A percentile compares a stretch with the other conserved stretches of the same genome.
phyloP scores from a whole-genome alignment of 2,797 vertebrate genomes.

The Pantherophis alleghaniensis region DNA sequence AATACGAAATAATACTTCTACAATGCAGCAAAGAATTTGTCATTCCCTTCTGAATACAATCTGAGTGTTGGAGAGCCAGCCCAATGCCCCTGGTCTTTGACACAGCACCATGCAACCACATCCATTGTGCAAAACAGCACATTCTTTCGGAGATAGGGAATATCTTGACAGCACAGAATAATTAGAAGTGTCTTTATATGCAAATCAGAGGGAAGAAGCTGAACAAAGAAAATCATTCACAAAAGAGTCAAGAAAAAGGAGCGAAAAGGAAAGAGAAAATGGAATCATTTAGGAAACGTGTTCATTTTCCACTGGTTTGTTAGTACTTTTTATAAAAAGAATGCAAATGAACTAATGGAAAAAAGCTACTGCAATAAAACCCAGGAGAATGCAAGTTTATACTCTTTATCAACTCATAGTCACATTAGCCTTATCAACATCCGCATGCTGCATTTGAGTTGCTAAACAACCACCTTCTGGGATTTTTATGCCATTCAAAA shows the following conservation, averaged over 20 bases:
- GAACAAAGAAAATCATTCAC: slow-evolving; percentile 18
- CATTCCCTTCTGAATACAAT: slow-evolving; percentile 20
- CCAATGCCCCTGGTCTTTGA: slow-evolving; percentile 17
- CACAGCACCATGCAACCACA: background rate
- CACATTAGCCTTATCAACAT: slow-evolving; percentile 23
- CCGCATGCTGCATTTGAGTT: slow-evolving; percentile 4
- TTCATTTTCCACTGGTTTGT: background rate
- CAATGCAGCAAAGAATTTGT: background rate
- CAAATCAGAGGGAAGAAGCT: slow-evolving; percentile 12
- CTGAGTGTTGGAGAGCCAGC: slow-evolving; percentile 15
- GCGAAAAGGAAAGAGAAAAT: background rate
- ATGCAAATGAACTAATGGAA: slow-evolving; percentile 1
- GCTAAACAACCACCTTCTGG: background rate
- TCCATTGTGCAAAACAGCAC: slow-evolving; percentile 11
- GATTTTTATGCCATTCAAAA: background rate
- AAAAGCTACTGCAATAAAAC: background rate
- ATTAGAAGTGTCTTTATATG: background rate
- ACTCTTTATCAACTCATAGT: background rate
- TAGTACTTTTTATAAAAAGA: slow-evolving; percentile 11
- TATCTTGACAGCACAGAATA: background rate
- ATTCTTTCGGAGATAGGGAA: slow-evolving; percentile 19
- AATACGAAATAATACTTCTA: slow-evolving; percentile 17
- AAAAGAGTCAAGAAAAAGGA: background rate
- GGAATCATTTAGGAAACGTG: background rate
- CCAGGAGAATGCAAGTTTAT: slow-evolving; percentile 6